phyloP scores from a whole-genome alignment of 1,140 invertebrate genomes.

The Maconellicoccus hirsutus region DNA sequence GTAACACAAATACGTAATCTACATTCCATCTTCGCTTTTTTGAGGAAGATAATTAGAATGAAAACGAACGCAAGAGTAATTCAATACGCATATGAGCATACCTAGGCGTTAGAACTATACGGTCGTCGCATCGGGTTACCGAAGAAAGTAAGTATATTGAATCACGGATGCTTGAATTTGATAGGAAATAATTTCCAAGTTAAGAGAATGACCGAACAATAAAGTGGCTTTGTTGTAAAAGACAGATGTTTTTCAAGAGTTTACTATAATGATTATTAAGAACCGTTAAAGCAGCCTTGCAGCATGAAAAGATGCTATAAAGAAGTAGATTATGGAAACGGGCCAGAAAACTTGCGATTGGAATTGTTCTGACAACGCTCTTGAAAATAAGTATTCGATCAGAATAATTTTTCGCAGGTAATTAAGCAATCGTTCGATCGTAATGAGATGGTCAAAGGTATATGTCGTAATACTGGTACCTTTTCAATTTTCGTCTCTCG shows the following conservation, averaged over 20 bases:
- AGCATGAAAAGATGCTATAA: constrained; percentile 2
- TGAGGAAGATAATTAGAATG: constrained; percentile 2
- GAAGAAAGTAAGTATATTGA: constrained; percentile 4
- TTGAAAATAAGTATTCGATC: constrained; percentile 1
- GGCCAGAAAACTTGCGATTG: neutral
- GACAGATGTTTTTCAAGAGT: constrained; percentile 6
- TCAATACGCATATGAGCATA: neutral
- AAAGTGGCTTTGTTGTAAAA: neutral
- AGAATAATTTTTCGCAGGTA: constrained; percentile 8
- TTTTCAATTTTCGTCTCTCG: too few species aligned
- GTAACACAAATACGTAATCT: neutral
- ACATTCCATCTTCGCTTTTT: too few species aligned
- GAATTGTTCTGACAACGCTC: neutral
- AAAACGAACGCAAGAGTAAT: neutral
- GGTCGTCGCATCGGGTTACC: neutral
- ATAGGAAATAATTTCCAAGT: neutral
- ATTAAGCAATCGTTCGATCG: neutral
- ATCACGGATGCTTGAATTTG: constrained; percentile 7
- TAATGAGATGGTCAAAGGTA: neutral
- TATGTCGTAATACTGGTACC: neutral
- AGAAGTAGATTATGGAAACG: constrained; percentile 8
- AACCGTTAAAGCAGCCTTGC: constrained; percentile 7
- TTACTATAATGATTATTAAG: neutral
- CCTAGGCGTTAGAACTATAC: too few species aligned
- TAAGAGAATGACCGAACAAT: constrained; percentile 8